These are phyloP conservation scores for Nebria brevicollis DNA, from an alignment of 2,888 invertebrate genomes.

Conservation along the genomic window DNA sequence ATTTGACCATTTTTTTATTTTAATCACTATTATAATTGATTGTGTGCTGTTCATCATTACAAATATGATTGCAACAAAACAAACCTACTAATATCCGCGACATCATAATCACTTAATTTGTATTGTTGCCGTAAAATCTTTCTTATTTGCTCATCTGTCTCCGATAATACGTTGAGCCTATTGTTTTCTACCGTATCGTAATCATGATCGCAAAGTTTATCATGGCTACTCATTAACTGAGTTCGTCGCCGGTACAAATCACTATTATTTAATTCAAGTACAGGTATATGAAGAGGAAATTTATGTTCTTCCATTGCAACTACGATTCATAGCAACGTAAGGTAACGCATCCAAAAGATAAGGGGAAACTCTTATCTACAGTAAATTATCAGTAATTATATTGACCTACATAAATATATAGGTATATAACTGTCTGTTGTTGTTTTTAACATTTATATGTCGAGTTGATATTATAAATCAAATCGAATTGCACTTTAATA, in stretches of 20 bases:
- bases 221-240: slow-evolving; percentile 48
- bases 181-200: slow-evolving; percentile 50
- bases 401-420: background rate
- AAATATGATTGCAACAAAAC: slow-evolving; percentile 2
- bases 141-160: slow-evolving; percentile 27
- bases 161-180: slow-evolving; percentile 49
- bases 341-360: background rate
- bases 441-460: too few relatives aligned
- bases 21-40: too few relatives aligned
- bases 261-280: slow-evolving; percentile 57
- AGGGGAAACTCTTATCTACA: background rate
- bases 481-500: too few relatives aligned
- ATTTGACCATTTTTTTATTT: too few relatives aligned
- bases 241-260: slow-evolving; percentile 57
- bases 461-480: too few relatives aligned
- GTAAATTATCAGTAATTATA: background rate
- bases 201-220: slow-evolving; percentile 37
- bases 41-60: too few relatives aligned
- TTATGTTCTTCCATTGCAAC: background rate
- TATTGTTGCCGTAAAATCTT: slow-evolving; percentile 31
- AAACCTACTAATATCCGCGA: slow-evolving; percentile 50
- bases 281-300: background rate
- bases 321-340: background rate
- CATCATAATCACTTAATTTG: slow-evolving; percentile 18
- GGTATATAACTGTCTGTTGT: too few relatives aligned